Evolutionary conservation across 2,113 vertebrate genomes (phyloP).

Genomic region (Clarias magur): DNA sequence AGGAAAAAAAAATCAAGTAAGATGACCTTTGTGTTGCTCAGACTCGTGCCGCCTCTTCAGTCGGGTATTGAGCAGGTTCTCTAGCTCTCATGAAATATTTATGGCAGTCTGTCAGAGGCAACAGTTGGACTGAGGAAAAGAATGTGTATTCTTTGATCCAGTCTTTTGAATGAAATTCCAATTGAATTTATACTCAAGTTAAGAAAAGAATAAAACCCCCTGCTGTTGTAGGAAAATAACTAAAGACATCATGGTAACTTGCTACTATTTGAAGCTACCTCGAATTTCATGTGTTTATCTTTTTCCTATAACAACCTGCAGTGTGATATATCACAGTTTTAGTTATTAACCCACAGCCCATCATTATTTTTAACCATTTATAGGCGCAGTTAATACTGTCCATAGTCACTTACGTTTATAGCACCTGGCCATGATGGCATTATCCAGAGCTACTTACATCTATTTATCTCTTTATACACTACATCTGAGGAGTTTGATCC

Average conservation of each 20-base stretch:
- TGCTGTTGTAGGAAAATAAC: not conserved
- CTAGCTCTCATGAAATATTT: conserved; percentile 31
- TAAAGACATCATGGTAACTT: not conserved
- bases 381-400: not conserved
- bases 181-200: not conserved
- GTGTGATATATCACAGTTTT: not conserved
- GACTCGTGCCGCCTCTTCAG: not conserved
- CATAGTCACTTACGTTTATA: too few relatives aligned
- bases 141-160: not conserved
- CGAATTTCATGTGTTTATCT: not conserved
- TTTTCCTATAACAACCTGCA: not conserved
- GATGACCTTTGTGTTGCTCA: conserved; percentile 31
- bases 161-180: not conserved
- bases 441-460: too few relatives aligned
- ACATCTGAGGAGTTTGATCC: too few relatives aligned
- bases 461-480: too few relatives aligned
- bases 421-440: too few relatives aligned
- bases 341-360: not conserved
- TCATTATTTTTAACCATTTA: not conserved
- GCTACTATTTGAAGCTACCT: not conserved
- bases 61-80: not conserved
- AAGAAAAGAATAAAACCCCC: not conserved
- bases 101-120: conserved; percentile 18
- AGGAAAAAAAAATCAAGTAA: not conserved
- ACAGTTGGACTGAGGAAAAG: not conserved